phyloP scores from a whole-genome alignment of 2,888 invertebrate genomes.

The Megaustenia siamemsis region DNA sequence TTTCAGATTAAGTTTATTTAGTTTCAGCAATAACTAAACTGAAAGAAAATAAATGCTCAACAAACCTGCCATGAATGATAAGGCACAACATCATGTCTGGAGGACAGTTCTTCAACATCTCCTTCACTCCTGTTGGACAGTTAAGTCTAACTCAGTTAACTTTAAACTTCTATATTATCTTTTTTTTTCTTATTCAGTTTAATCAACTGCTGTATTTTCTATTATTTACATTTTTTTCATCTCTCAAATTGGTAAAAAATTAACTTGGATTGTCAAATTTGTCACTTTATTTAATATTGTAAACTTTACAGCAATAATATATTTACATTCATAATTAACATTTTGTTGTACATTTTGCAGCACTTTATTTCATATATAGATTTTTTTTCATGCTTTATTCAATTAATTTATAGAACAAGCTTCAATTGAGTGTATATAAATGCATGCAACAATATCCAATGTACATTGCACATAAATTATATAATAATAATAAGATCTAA shows the following conservation, averaged over 20 bases:
- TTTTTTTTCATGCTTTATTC: too few relatives aligned
- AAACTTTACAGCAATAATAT: neutral
- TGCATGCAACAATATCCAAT: too few relatives aligned
- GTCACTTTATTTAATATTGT: neutral
- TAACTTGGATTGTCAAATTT: neutral
- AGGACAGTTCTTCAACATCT: slow-evolving; percentile 62
- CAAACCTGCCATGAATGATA: slow-evolving; percentile 55
- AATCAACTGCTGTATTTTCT: neutral
- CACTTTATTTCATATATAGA: too few relatives aligned
- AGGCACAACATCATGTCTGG: slow-evolving; percentile 51
- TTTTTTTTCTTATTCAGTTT: neutral
- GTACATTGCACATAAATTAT: too few relatives aligned
- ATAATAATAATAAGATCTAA: too few relatives aligned
- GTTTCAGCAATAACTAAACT: too few relatives aligned
- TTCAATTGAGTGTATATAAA: too few relatives aligned
- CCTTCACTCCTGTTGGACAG: slow-evolving; percentile 59
- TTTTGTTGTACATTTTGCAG: too few relatives aligned
- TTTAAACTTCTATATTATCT: slow-evolving; percentile 65
- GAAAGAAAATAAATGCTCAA: neutral
- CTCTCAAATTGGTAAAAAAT: too few relatives aligned
- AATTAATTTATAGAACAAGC: too few relatives aligned
- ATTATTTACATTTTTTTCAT: too few relatives aligned
- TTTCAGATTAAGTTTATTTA: neutral
- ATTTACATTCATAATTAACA: too few relatives aligned
- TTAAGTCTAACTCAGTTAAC: slow-evolving; percentile 64